phyloP scores from a whole-genome alignment of 2,888 invertebrate species.

The Crepidodera aurea region DNA sequence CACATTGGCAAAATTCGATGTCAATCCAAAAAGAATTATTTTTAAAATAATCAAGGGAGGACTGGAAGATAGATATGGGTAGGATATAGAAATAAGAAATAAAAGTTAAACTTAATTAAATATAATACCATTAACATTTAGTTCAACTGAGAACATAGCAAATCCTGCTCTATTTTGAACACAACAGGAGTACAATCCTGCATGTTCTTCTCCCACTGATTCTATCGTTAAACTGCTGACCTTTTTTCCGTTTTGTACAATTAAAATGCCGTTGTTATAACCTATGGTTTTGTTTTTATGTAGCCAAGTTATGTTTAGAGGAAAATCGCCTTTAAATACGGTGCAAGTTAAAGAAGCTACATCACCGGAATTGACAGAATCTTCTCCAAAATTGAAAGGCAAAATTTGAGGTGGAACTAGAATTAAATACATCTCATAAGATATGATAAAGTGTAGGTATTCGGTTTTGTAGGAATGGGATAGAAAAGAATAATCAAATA shows the following conservation, averaged over 20 bases:
- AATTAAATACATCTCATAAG: constrained; percentile 49
- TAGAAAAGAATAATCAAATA: too few relatives aligned
- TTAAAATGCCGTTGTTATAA: constrained; percentile 49
- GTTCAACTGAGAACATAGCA: constrained; percentile 67
- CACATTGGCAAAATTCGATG: too few relatives aligned
- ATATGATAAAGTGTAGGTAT: too few relatives aligned
- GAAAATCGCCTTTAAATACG: constrained; percentile 79
- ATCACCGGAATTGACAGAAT: constrained; percentile 63
- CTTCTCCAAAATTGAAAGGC: constrained; percentile 79
- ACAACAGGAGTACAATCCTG: constrained; percentile 70
- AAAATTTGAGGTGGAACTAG: constrained; percentile 81
- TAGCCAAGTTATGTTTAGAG: constrained; percentile 78
- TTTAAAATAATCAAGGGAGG: too few relatives aligned
- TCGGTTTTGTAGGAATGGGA: too few relatives aligned
- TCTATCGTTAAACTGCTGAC: constrained; percentile 68
- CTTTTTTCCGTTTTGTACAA: constrained; percentile 62
- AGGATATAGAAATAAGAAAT: not conserved
- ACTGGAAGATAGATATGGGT: constrained; percentile 27
- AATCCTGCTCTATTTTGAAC: constrained; percentile 68
- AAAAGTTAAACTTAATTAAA: not conserved
- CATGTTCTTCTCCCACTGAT: constrained; percentile 67
- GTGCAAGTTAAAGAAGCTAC: constrained; percentile 64
- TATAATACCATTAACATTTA: constrained; percentile 71
- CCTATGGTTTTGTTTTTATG: constrained; percentile 62
- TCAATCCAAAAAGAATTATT: too few relatives aligned